Evolutionary conservation across 2,797 vertebrate genomes (phyloP).

Genomic region (Bufotes viridis): DNA sequence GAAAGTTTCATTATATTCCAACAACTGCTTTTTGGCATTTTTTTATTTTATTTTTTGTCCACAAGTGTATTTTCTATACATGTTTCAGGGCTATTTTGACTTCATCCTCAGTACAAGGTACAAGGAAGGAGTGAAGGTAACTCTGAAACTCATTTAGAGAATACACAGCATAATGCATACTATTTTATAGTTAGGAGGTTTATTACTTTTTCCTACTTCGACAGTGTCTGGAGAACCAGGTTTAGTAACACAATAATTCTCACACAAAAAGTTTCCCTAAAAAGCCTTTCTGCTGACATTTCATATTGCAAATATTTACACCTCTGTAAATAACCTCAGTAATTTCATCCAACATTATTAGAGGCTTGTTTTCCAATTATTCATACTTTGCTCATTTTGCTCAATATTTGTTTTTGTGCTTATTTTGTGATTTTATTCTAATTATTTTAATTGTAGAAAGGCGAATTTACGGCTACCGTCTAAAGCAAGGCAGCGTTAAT

Average conservation of each 20-base stretch:
- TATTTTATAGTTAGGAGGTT: neutral
- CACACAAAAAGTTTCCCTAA: slow-evolving; percentile 51
- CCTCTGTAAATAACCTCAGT: neutral
- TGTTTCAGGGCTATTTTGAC: no score
- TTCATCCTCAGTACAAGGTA: no score
- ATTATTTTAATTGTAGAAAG: slow-evolving; percentile 19
- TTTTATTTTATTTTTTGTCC: no score
- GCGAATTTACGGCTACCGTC: slow-evolving; percentile 9
- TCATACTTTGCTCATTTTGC: slow-evolving; percentile 15
- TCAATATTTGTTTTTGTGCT: slow-evolving; percentile 6
- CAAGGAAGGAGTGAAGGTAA: neutral
- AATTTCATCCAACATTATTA: slow-evolving; percentile 31
- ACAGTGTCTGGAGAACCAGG: slow-evolving; percentile 30
- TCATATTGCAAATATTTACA: slow-evolving; percentile 38
- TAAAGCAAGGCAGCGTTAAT: slow-evolving; percentile 6
- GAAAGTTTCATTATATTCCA: no score
- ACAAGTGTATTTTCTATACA: no score
- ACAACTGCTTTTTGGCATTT: no score
- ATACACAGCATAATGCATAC: neutral
- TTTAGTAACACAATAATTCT: slow-evolving; percentile 63
- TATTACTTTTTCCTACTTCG: neutral
- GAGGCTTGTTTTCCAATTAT: slow-evolving; percentile 24
- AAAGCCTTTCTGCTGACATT: slow-evolving; percentile 30
- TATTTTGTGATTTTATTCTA: slow-evolving; percentile 30
- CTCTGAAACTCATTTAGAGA: neutral